Evolutionary conservation across 92 coral and sea anemone genomes (phyloP).

Genomic region (Meandrina meandrites): DNA sequence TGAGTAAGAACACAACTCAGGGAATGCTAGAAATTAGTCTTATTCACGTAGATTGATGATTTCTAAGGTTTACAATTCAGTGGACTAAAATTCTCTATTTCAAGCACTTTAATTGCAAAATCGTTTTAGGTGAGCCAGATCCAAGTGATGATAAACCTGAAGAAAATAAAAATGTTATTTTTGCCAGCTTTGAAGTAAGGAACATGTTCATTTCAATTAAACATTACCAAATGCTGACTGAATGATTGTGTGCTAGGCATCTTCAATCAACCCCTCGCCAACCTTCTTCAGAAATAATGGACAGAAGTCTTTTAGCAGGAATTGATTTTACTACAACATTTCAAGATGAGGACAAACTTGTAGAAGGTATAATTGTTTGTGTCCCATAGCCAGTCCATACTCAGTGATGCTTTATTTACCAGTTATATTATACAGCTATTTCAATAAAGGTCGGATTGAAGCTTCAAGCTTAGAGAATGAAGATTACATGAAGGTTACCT

Average conservation of each 20-base stretch:
- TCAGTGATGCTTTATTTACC: neutral
- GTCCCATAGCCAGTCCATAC: neutral
- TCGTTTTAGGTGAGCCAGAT: too few species aligned
- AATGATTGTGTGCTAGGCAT: neutral
- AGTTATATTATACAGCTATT: too few species aligned
- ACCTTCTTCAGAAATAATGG: constrained; percentile 45
- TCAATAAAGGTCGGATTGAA: too few species aligned
- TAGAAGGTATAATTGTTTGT: constrained; percentile 59
- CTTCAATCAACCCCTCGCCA: constrained; percentile 16
- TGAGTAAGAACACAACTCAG: neutral
- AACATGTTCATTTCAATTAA: neutral
- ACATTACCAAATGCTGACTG: neutral
- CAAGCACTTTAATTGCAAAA: too few species aligned
- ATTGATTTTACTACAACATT: constrained; percentile 74
- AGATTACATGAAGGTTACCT: too few species aligned
- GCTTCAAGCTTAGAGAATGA: too few species aligned
- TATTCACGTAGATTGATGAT: too few species aligned
- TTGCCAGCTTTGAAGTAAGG: too few species aligned
- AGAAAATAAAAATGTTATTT: too few species aligned
- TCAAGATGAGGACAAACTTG: constrained; percentile 76
- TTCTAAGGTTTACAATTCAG: too few species aligned
- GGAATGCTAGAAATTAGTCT: neutral
- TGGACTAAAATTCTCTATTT: too few species aligned
- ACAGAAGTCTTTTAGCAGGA: constrained; percentile 65
- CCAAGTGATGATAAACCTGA: too few species aligned